Base-by-base conservation (phyloP, 2,888 invertebrate species). In the Noctua pronuba region DNA sequence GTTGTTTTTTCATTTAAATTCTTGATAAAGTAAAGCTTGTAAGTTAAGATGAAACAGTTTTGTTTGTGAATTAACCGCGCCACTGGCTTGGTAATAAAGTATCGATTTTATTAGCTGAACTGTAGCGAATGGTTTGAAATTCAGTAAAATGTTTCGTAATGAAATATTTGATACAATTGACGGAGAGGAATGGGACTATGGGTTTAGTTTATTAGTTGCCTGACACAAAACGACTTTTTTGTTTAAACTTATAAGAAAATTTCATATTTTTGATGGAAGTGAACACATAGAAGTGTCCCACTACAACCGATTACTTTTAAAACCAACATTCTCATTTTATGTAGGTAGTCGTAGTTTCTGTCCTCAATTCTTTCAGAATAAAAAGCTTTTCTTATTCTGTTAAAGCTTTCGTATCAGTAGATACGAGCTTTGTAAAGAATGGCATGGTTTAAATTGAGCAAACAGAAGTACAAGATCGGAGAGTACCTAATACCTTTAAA, bases 401-500 rank as follows among this genome's bases (percentile, higher is more conserved):
- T 31, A 21, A 49, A 52, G 38, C 41, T 73, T 38, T 71, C 2
- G 11, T 38, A 65, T 5, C 4, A 44, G 13, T 5, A n/a, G n/a
- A n/a, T n/a, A 13, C 16, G 24, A 55, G 35, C 24, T 52, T 28
- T 46, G 6, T 35, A 13, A 64, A 64, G 0, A 71, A 71, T 41
- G 11, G 7, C n/a, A 79, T 21, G 18, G n/a, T 62, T 80, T 41
- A 44, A 80, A 81, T 52, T 10, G n/a, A 69, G 81, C 52, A 69
- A 80, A 52, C 10, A 35, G 28, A 62, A 11, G 58, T 13, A 21
- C 21, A 28, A 44, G n/a, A 35, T 24, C 7, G 18, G 6, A 71
- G 28, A 31, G 16, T 69, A n/a, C n/a, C n/a, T n/a, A 21, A 52
- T 11, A 3, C 6, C 24, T 62, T 13, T 38, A 28, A 60, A 80